These are phyloP conservation scores for Sycophaga agraensis DNA, from an alignment of 1,140 invertebrate species.

Conservation along the genomic window DNA sequence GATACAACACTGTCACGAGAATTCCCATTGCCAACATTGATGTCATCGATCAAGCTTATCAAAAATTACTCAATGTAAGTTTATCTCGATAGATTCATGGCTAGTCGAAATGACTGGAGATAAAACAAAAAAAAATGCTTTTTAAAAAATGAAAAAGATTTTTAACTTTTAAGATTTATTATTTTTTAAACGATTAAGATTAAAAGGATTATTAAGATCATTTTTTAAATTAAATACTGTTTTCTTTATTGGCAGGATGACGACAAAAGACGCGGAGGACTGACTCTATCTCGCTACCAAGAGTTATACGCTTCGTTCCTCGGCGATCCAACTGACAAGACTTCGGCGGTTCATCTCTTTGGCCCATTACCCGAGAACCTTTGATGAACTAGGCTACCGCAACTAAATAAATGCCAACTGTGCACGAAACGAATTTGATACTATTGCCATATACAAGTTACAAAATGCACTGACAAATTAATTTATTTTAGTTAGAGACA, in stretches of 20 bases:
- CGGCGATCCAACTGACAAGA: slow-evolving; percentile 72
- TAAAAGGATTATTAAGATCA: too few relatives aligned
- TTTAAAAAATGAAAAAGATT: too few relatives aligned
- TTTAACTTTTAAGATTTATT: too few relatives aligned
- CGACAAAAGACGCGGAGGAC: slow-evolving; percentile 73
- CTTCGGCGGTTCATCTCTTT: slow-evolving; percentile 74
- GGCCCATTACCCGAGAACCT: slow-evolving; percentile 64
- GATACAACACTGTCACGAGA: slow-evolving; percentile 78
- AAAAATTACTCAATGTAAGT: slow-evolving; percentile 75
- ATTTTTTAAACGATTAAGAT: too few relatives aligned
- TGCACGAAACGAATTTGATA: slow-evolving; percentile 12
- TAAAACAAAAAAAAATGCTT: too few relatives aligned
- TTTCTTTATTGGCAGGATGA: slow-evolving; percentile 67
- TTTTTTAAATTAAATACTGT: too few relatives aligned
- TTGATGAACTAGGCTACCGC: slow-evolving; percentile 24
- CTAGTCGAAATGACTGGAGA: too few relatives aligned
- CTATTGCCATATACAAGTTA: slow-evolving; percentile 15
- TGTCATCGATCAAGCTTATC: slow-evolving; percentile 74
- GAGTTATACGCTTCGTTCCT: slow-evolving; percentile 81
- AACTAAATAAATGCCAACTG: slow-evolving; percentile 7
- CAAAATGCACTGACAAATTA: slow-evolving; percentile 12
- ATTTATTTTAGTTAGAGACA: slow-evolving; percentile 16
- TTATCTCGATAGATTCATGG: background rate
- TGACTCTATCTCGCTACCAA: slow-evolving; percentile 75
- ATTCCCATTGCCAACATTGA: slow-evolving; percentile 75